Evolutionary conservation across 2,113 vertebrate genomes (phyloP).

Genomic region (Acanthisitta chloris): DNA sequence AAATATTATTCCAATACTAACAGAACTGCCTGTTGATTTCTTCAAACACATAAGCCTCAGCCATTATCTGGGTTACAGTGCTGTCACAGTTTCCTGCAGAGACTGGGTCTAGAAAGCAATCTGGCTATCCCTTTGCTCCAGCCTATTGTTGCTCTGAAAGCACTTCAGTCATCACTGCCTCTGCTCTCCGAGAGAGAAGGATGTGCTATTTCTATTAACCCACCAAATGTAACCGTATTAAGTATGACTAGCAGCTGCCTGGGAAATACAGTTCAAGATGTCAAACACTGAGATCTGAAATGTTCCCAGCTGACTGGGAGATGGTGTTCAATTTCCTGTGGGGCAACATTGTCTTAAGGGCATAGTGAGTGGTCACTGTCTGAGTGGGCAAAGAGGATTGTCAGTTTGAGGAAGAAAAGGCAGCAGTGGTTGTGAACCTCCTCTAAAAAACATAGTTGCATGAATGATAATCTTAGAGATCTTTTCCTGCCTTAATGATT

Average conservation of each 20-base stretch:
- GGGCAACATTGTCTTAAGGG: neutral
- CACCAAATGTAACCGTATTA: neutral
- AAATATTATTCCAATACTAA: neutral
- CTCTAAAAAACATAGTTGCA: neutral
- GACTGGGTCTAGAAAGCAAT: neutral
- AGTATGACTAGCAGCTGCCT: neutral
- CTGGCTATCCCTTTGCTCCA: neutral
- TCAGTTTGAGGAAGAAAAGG: neutral
- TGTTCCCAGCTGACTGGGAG: neutral
- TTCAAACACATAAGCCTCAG: neutral
- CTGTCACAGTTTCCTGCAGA: neutral
- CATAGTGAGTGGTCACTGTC: neutral
- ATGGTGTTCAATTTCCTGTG: neutral
- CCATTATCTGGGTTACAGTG: neutral
- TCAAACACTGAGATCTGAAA: neutral
- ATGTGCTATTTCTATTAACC: neutral
- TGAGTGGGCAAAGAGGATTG: neutral
- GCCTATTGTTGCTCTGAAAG: neutral
- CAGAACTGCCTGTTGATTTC: neutral
- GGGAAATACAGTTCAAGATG: neutral
- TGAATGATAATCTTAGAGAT: neutral
- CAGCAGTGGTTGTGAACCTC: neutral
- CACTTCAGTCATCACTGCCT: neutral
- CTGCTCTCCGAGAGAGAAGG: neutral
- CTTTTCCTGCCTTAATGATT: neutral